A percentile compares a stretch with the other conserved stretches of the same genome.
phyloP scores from a whole-genome alignment of 2,113 vertebrate genomes.

The Triplophysa rosa region DNA sequence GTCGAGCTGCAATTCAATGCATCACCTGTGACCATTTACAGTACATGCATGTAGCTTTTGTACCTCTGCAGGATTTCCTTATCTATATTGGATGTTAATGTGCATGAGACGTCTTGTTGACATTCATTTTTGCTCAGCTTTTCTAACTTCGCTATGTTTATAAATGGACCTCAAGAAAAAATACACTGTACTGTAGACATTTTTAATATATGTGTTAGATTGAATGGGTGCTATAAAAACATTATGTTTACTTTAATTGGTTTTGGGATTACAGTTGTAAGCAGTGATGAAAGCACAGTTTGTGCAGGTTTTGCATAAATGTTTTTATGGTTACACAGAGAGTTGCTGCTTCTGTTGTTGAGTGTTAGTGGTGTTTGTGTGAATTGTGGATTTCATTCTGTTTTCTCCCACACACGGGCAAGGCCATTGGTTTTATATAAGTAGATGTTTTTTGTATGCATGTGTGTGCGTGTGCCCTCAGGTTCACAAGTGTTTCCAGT shows the following conservation, averaged over 20 bases:
- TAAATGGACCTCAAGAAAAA: no score
- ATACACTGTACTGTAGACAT: no score
- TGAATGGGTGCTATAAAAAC: no score
- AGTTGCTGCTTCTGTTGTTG: conserved; percentile 11
- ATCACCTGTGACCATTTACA: no score
- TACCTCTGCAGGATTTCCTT: no score
- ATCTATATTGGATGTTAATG: no score
- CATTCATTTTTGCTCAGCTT: no score
- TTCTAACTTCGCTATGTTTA: no score
- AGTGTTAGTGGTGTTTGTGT: conserved; percentile 1
- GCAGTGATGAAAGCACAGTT: neutral
- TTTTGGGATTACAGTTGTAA: neutral
- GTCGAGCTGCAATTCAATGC: neutral
- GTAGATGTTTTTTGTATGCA: neutral
- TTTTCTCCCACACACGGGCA: conserved; percentile 22
- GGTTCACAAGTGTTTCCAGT: neutral
- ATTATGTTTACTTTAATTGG: neutral
- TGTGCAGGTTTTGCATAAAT: neutral
- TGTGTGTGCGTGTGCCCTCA: neutral
- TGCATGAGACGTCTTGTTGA: no score
- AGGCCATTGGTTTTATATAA: neutral
- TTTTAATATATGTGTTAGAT: no score
- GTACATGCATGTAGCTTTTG: no score
- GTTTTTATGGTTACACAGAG: neutral
- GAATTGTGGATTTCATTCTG: conserved; percentile 13